These are phyloP conservation scores for Scrobipalpa costella DNA, from an alignment of 2,888 invertebrate species.

Conservation along the genomic window DNA sequence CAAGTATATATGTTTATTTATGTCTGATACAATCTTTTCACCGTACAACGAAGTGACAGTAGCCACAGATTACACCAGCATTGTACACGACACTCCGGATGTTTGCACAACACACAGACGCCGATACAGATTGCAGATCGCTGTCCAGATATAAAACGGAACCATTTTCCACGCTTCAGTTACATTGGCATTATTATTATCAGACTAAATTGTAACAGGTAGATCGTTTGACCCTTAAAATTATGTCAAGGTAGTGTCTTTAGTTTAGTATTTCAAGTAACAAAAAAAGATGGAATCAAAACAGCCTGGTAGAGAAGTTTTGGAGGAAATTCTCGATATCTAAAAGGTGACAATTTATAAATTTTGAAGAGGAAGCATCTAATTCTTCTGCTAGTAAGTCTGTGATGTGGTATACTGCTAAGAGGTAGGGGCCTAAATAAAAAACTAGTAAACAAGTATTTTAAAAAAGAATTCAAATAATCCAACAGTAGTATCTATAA, in stretches of 20 bases:
- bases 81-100: neutral
- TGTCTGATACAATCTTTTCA: neutral
- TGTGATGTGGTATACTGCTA: too few species aligned
- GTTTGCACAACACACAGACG: constrained; percentile 4
- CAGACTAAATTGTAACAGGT: neutral
- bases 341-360: too few species aligned
- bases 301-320: too few species aligned
- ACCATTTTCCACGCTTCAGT: constrained; percentile 1
- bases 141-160: constrained; percentile 6
- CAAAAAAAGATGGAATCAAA: too few species aligned
- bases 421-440: too few species aligned
- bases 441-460: too few species aligned
- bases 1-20: too few species aligned
- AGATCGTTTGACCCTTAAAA: neutral
- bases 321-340: too few species aligned
- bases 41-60: neutral
- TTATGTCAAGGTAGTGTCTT: neutral
- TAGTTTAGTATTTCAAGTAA: neutral
- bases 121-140: constrained; percentile 12
- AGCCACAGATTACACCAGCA: neutral
- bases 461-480: too few species aligned
- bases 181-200: neutral
- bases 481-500: too few species aligned
- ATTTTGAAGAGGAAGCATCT: too few species aligned
- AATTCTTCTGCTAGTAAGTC: too few species aligned